Conservation (phyloP, 2,797 vertebrate species). For the Aphelocoma californica region DNA sequence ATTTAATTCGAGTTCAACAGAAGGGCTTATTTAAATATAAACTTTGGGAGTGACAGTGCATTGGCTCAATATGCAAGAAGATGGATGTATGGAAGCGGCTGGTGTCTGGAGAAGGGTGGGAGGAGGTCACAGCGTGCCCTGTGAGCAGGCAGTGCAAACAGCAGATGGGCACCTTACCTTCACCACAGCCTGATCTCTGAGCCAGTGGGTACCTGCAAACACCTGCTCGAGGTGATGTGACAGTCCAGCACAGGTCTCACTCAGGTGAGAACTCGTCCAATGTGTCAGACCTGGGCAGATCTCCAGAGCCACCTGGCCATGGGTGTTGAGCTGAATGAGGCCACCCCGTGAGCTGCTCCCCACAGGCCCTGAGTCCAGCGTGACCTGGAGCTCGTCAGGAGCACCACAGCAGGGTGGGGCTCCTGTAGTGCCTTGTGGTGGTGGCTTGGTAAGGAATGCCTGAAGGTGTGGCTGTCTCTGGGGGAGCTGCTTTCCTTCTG, state of each 20-base stretch:
- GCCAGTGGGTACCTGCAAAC: not conserved
- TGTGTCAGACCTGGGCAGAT: not conserved
- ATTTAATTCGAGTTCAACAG: constrained; percentile 53
- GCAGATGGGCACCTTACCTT: not conserved
- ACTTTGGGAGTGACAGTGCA: not conserved
- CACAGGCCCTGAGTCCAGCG: rapidly evolving
- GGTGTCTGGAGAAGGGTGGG: not conserved
- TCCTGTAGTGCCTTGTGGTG: not conserved
- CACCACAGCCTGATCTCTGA: not conserved
- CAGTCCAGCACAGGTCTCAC: not conserved
- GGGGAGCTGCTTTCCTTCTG: not conserved
- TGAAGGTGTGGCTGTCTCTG: not conserved
- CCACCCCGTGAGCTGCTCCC: not conserved
- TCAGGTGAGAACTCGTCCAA: rapidly evolving
- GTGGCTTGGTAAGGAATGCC: not conserved
- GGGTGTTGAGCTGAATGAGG: not conserved
- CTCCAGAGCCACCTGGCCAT: rapidly evolving
- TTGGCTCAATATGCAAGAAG: not conserved
- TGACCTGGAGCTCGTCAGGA: not conserved
- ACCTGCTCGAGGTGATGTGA: not conserved
- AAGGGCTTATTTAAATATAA: constrained; percentile 66
- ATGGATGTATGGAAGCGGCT: not conserved
- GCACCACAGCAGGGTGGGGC: not conserved
- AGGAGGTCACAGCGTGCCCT: not conserved
- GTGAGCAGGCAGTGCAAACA: not conserved